Conservation (phyloP, 2,888 invertebrate species). For the Cerastoderma edule region DNA sequence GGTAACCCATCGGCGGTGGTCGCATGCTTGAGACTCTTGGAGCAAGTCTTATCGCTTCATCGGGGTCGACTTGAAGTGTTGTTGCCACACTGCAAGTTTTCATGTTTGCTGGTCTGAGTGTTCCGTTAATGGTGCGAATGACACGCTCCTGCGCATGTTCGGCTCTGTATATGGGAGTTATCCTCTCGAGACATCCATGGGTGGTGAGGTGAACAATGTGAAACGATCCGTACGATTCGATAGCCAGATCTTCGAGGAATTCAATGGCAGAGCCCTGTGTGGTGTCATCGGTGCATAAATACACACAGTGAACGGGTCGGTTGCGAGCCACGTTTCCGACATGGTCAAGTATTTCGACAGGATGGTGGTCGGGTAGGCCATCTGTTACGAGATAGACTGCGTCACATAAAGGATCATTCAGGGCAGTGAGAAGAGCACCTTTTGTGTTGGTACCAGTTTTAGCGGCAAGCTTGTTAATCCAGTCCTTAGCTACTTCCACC, state of each 20-base stretch:
- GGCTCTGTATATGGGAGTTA: constrained; percentile 79
- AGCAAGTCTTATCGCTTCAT: constrained; percentile 64
- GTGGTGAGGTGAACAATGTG: constrained; percentile 77
- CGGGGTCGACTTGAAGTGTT: constrained; percentile 75
- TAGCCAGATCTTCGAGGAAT: constrained; percentile 81
- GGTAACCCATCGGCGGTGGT: constrained; percentile 39
- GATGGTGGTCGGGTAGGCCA: constrained; percentile 81
- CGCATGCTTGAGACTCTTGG: constrained; percentile 55
- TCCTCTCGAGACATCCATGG: constrained; percentile 80
- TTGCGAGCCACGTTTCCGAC: constrained; percentile 72
- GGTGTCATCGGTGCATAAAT: constrained; percentile 74
- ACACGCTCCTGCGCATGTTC: constrained; percentile 75
- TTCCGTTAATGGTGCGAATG: constrained; percentile 77
- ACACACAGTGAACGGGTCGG: constrained; percentile 81
- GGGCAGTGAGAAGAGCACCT: constrained; percentile 80
- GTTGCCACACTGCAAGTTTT: constrained; percentile 77
- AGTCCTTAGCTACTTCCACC: constrained; percentile 80
- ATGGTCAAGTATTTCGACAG: constrained; percentile 80
- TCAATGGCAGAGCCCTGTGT: constrained; percentile 77
- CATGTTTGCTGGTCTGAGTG: constrained; percentile 68
- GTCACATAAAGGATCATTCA: constrained; percentile 78
- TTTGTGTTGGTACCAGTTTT: constrained; percentile 83
- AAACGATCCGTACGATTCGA: constrained; percentile 82
- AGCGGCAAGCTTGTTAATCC: constrained; percentile 79
- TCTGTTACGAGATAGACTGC: constrained; percentile 82